These are phyloP conservation scores for Drosophila merina DNA, from an alignment of 2,888 invertebrate species.

Conservation along the genomic window DNA sequence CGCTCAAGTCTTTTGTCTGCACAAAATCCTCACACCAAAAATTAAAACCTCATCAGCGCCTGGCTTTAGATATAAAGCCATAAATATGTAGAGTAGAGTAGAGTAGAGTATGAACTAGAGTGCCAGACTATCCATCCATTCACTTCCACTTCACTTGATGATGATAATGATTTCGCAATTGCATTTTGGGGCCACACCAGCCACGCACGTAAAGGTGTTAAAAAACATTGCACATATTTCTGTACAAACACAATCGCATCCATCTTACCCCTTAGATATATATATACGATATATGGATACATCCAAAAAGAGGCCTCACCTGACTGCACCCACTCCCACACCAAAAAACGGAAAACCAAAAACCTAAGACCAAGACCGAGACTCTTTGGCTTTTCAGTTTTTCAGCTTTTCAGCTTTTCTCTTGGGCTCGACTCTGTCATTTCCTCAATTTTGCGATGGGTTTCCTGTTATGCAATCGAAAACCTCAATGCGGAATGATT, in stretches of 20 bases:
- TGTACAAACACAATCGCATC: constrained; percentile 54
- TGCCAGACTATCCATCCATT: constrained; percentile 51
- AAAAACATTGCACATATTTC: constrained; percentile 69
- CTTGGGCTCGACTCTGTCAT: constrained; percentile 53
- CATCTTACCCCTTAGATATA: constrained; percentile 20
- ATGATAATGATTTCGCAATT: constrained; percentile 62
- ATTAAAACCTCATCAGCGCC: constrained; percentile 42
- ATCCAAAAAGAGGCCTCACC: constrained; percentile 48
- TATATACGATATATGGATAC: constrained; percentile 9
- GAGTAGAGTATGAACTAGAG: constrained; percentile 15
- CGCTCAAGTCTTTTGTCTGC: constrained; percentile 82
- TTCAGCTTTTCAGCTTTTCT: constrained; percentile 18
- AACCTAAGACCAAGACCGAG: constrained; percentile 15
- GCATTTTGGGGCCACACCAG: constrained; percentile 67
- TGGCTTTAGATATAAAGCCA: neutral
- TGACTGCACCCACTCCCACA: constrained; percentile 58
- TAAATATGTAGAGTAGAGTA: constrained; percentile 23
- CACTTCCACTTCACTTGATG: constrained; percentile 59
- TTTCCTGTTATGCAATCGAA: constrained; percentile 58
- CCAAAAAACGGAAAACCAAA: neutral
- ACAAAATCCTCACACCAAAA: constrained; percentile 36
- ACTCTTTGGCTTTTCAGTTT: constrained; percentile 13
- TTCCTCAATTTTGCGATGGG: constrained; percentile 56
- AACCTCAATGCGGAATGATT: constrained; percentile 29
- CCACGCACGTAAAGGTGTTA: constrained; percentile 70